Percentiles rank a stretch among this genome's conserved stretches.
These are phyloP conservation scores for Leptinotarsa texana DNA, from an alignment of 1,140 invertebrate species.

Conservation along the genomic window DNA sequence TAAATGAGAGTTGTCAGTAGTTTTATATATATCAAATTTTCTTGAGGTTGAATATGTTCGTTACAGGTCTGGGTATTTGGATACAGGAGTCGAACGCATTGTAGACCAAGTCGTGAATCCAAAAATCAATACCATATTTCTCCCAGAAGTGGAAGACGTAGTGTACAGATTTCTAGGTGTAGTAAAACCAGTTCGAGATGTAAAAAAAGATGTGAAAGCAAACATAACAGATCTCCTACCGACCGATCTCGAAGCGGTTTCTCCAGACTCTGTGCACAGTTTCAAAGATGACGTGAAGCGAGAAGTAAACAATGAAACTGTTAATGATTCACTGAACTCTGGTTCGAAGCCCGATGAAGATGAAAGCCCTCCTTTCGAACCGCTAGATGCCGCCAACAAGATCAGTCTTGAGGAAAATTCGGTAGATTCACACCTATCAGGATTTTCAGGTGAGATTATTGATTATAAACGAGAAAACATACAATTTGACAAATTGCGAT, in stretches of 20 bases:
- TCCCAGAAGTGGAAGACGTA: constrained; percentile 87
- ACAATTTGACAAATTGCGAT: too few relatives aligned
- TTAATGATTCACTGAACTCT: constrained; percentile 33
- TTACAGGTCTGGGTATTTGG: constrained; percentile 77
- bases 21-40: too few relatives aligned
- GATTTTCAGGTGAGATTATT: constrained; percentile 59
- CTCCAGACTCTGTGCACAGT: constrained; percentile 70
- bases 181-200: constrained; percentile 60
- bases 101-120: constrained; percentile 95
- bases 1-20: not conserved
- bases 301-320: constrained; percentile 25
- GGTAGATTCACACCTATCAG: constrained; percentile 63
- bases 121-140: constrained; percentile 84
- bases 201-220: constrained; percentile 55
- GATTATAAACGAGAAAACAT: too few relatives aligned
- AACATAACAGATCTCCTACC: constrained; percentile 65
- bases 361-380: constrained; percentile 71
- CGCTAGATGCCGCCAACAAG: constrained; percentile 57
- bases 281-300: constrained; percentile 32
- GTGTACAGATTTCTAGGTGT: constrained; percentile 88
- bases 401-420: constrained; percentile 53
- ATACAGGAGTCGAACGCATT: constrained; percentile 86
- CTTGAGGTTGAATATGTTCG: not conserved
- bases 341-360: constrained; percentile 64
- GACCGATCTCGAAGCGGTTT: constrained; percentile 76